phyloP scores from a whole-genome alignment of 2,888 invertebrate species.

The Furcula furcula region DNA sequence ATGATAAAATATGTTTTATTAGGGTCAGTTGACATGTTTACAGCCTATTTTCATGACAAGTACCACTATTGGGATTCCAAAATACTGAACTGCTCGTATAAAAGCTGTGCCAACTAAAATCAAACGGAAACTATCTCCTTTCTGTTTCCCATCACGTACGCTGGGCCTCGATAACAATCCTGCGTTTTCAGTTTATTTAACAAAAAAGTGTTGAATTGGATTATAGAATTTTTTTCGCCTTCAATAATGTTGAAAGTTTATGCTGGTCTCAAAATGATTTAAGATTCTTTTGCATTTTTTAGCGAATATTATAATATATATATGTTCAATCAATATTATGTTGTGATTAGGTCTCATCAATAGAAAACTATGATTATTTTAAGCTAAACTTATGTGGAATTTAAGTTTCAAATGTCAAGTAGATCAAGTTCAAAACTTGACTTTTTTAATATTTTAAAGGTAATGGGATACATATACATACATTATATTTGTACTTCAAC shows the following conservation, averaged over 20 bases:
- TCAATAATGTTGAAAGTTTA: background rate
- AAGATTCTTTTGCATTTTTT: no score
- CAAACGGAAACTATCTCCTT: slow-evolving; percentile 42
- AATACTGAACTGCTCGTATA: slow-evolving; percentile 34
- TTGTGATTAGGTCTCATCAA: no score
- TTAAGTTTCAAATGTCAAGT: no score
- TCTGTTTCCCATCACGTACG: slow-evolving; percentile 52
- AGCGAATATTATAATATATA: no score
- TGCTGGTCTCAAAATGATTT: no score
- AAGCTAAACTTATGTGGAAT: no score
- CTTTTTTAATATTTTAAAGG: no score
- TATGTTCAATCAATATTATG: no score
- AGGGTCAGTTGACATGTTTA: slow-evolving; percentile 19
- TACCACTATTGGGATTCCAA: slow-evolving; percentile 19
- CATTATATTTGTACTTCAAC: no score
- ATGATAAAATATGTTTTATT: slow-evolving; percentile 20
- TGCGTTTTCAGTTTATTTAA: slow-evolving; percentile 38
- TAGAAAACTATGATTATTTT: no score
- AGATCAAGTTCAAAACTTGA: no score
- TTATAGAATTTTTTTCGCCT: slow-evolving; percentile 16
- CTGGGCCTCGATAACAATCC: slow-evolving; percentile 38
- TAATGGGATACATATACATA: no score
- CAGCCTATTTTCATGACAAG: slow-evolving; percentile 23
- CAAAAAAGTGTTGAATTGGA: slow-evolving; percentile 27
- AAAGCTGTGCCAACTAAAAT: slow-evolving; percentile 49